These are phyloP conservation scores for Silurus lanzhouensis DNA, from an alignment of 2,797 vertebrate genomes.

Conservation along the genomic window DNA sequence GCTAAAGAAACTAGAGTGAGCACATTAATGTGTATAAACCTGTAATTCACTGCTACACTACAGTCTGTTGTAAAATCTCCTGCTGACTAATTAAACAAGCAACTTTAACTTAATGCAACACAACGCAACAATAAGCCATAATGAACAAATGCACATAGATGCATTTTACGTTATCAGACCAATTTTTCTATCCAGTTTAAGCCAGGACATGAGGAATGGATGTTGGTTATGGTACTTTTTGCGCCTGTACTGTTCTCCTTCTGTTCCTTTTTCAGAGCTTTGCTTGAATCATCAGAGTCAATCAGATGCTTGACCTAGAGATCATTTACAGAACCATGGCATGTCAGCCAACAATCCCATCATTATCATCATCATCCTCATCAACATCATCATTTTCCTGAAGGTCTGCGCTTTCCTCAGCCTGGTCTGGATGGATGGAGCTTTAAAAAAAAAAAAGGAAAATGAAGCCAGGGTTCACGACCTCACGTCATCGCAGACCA, in stretches of 20 bases:
- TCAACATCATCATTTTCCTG: conserved; percentile 59
- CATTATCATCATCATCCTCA: conserved; percentile 57
- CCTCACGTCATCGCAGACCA: conserved; percentile 38
- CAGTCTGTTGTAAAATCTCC: no score
- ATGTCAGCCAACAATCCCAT: conserved; percentile 64
- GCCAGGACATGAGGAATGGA: background rate
- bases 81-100: background rate
- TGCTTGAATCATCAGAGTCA: conserved; percentile 68
- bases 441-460: background rate
- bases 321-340: conserved; percentile 73
- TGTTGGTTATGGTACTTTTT: conserved; percentile 13
- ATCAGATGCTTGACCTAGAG: conserved; percentile 69
- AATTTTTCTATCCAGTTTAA: background rate
- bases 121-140: background rate
- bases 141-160: background rate
- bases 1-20: no score
- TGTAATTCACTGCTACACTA: no score
- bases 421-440: conserved; percentile 15
- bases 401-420: conserved; percentile 36
- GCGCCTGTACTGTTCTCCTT: conserved; percentile 31
- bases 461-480: conserved; percentile 31
- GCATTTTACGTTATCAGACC: background rate
- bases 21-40: no score
- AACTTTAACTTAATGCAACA: no score
- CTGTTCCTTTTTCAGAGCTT: conserved; percentile 49